Evolutionary conservation across 2,888 invertebrate genomes (phyloP), one percentile per base, ranked within the genome.

Genomic region (Celastrina argiolus): DNA sequence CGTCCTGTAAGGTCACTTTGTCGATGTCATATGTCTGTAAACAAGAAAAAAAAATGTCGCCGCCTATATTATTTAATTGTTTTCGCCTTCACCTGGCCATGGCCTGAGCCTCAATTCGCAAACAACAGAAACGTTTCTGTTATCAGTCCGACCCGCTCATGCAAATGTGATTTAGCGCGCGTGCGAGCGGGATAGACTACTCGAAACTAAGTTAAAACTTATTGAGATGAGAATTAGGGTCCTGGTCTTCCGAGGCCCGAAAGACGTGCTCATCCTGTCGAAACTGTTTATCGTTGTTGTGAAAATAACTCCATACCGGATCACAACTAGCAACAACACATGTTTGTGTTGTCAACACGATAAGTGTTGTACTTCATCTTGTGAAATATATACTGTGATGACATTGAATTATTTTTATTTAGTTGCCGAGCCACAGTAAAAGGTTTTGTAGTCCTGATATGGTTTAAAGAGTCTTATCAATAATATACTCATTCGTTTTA

Each of bases 181-280:
- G n/a, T n/a, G n/a, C n/a, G n/a, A n/a, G n/a, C n/a, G n/a, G n/a
- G n/a, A n/a, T n/a, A n/a, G n/a, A n/a, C n/a, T n/a, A n/a, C n/a
- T n/a, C n/a, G n/a, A n/a, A n/a, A n/a, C n/a, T n/a, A n/a, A n/a
- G n/a, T n/a, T n/a, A n/a, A n/a, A n/a, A n/a, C n/a, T n/a, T n/a
- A n/a, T n/a, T n/a, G n/a, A n/a, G n/a, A n/a, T n/a, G n/a, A n/a
- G n/a, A n/a, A n/a, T n/a, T n/a, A n/a, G n/a, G n/a, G n/a, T n/a
- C n/a, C n/a, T n/a, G n/a, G n/a, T n/a, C n/a, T n/a, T n/a, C n/a
- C n/a, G n/a, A n/a, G n/a, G n/a, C n/a, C n/a, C n/a, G n/a, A n/a
- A 58, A n/a, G 16, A 58, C 58, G 58, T 58, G 58, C 31, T 58
- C 28, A 58, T 31, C 28, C 28, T 58, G 31, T 58, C n/a, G 58